Evolutionary conservation across 2,888 invertebrate genomes (phyloP), one percentile per base, ranked within the genome.

Genomic region (Belgica antarctica): DNA sequence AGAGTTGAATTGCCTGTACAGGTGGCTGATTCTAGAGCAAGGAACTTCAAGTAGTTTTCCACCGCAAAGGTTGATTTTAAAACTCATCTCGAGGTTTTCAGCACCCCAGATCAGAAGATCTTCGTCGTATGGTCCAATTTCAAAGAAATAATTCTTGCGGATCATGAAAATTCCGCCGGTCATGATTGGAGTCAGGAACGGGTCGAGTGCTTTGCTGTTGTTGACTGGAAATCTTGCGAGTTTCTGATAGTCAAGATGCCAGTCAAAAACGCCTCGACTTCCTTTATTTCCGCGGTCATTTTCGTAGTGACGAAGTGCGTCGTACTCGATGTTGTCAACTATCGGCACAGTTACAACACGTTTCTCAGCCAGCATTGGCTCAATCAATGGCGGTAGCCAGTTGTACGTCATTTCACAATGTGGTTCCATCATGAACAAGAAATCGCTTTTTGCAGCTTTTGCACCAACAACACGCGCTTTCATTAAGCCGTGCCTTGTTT

Each of bases 151-250:
- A 65, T 88, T 85, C 74, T 86, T 87, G 73, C 92, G 87, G 72
- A 96, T 94, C 0, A 94, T 89, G 77, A 95, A 96, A n/a, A 96
- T 81, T 0, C 96, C 96, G 0, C 96, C 96, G 0, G 96, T 96
- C 94, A 96, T 96, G 0, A 94, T 89, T 0, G 95, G 95, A 0
- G 93, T 91, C 46, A 86, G 85, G 74, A 88, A 88, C 0, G 88
- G 87, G 75, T 86, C 84, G 2, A 46, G 12, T 0, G 89, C 86
- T 7, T 85, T 85, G 74, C 88, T 85, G 57, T 84, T 79, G 15
- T 84, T 82, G 73, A 88, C 81, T 71, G 85, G 83, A 75, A 89
- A 79, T 72, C 89, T 85, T 70, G 84, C 82, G 34, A 83, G 8
- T 8, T 63, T 27, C 15, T 63, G 34, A 36, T 57, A 63, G 12